Percentiles rank a stretch among this genome's conserved stretches.
Conservation (phyloP, 2,888 invertebrate species). For the Nephrocerus scutellatus region DNA sequence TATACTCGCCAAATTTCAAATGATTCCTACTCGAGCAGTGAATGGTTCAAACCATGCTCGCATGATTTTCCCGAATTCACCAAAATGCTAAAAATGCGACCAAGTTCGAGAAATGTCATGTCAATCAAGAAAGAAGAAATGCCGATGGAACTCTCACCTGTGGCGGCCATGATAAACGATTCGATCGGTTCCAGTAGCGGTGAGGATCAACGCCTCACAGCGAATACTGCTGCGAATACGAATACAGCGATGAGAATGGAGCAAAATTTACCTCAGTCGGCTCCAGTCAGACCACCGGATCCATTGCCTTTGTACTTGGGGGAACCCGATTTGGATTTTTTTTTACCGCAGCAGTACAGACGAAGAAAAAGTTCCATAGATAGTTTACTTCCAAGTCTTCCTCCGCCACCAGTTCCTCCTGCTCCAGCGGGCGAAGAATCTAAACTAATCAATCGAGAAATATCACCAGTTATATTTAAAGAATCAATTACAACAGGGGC, state of each 20-base stretch:
- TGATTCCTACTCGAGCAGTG: slow-evolving; percentile 38
- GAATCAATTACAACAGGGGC: slow-evolving; percentile 43
- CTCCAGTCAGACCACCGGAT: slow-evolving; percentile 29
- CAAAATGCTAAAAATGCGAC: slow-evolving; percentile 43
- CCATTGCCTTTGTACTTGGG: slow-evolving; percentile 27
- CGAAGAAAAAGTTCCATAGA: slow-evolving; percentile 21
- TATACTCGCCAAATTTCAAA: slow-evolving; percentile 30
- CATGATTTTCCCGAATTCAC: slow-evolving; percentile 42
- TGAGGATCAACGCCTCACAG: slow-evolving; percentile 35
- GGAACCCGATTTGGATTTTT: slow-evolving; percentile 25
- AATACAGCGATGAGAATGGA: too few species aligned
- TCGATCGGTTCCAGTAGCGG: slow-evolving; percentile 44
- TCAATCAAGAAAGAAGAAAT: slow-evolving; percentile 44
- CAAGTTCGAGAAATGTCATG: slow-evolving; percentile 45
- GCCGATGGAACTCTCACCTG: slow-evolving; percentile 37
- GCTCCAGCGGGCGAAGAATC: slow-evolving; percentile 23
- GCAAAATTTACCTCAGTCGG: slow-evolving; percentile 17
- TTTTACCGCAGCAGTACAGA: slow-evolving; percentile 33
- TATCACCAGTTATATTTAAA: slow-evolving; percentile 43
- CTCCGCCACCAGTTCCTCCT: slow-evolving; percentile 30
- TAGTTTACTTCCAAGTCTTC: slow-evolving; percentile 16
- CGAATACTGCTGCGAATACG: too few species aligned
- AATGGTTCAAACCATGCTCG: slow-evolving; percentile 42
- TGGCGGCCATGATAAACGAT: slow-evolving; percentile 44
- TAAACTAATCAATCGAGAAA: slow-evolving; percentile 25